These are phyloP conservation scores for Sciurus carolinensis DNA, from an alignment of 2,797 vertebrate genomes.

Conservation along the genomic window DNA sequence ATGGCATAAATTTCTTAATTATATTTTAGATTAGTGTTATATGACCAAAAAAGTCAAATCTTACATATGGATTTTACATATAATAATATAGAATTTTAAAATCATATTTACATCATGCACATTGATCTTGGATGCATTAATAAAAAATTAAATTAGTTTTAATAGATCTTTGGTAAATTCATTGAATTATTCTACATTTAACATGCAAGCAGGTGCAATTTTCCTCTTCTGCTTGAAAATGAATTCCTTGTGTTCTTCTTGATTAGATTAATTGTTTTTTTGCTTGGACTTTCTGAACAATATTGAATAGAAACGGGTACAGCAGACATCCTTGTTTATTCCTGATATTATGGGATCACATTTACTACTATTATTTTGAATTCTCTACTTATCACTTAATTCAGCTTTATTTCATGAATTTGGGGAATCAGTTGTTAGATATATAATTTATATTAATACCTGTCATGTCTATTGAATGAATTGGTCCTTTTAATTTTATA, in stretches of 20 bases:
- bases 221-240: neutral
- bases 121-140: neutral
- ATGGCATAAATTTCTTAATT: neutral
- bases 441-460: neutral
- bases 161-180: neutral
- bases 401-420: neutral
- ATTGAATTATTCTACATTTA: neutral
- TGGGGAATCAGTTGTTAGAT: neutral
- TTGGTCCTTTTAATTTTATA: neutral
- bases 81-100: neutral
- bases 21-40: neutral
- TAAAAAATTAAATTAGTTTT: neutral
- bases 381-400: neutral
- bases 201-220: neutral
- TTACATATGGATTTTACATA: neutral
- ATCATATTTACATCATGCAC: neutral
- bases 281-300: neutral
- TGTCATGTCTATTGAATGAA: neutral
- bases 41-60: neutral
- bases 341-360: neutral
- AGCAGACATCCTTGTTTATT: neutral
- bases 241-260: neutral
- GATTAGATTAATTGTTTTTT: neutral
- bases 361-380: neutral
- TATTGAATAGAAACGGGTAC: neutral